Evolutionary conservation across 2,797 vertebrate genomes (phyloP).

Genomic region (Iguana delicatissima): DNA sequence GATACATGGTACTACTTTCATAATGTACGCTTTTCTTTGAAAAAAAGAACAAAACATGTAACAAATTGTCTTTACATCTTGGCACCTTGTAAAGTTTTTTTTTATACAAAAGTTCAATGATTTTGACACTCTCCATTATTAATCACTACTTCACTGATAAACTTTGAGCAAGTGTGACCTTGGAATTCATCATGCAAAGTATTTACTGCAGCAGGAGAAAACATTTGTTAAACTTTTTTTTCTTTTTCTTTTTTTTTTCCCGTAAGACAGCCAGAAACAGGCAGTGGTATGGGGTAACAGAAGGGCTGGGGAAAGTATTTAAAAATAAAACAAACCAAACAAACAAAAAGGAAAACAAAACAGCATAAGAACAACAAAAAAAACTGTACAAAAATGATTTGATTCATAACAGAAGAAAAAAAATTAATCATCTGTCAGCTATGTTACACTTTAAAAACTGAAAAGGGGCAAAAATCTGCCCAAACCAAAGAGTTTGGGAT

Average conservation of each 20-base stretch:
- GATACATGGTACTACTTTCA: slow-evolving; percentile 80
- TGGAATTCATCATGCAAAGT: slow-evolving; percentile 94
- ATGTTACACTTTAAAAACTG: slow-evolving; percentile 95
- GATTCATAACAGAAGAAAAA: slow-evolving; percentile 90
- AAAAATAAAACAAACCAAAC: neutral
- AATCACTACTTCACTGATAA: slow-evolving; percentile 90
- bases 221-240: slow-evolving; percentile 79
- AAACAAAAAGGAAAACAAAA: slow-evolving; percentile 75
- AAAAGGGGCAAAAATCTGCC: slow-evolving; percentile 16
- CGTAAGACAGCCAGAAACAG: slow-evolving; percentile 87
- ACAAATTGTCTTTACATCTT: slow-evolving; percentile 96
- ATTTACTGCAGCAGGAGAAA: slow-evolving; percentile 89
- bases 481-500: slow-evolving; percentile 81
- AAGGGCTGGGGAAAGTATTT: slow-evolving; percentile 86
- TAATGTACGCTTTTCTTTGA: slow-evolving; percentile 80
- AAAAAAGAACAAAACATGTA: slow-evolving; percentile 82
- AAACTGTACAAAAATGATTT: slow-evolving; percentile 93
- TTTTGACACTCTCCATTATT: slow-evolving; percentile 91
- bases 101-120: slow-evolving; percentile 93
- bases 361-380: slow-evolving; percentile 75
- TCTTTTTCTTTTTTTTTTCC: slow-evolving; percentile 67
- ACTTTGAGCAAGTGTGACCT: slow-evolving; percentile 86
- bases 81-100: slow-evolving; percentile 93
- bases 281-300: slow-evolving; percentile 88
- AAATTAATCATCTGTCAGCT: slow-evolving; percentile 86